Conservation (phyloP, 2,888 invertebrate species). For the Elmis aenea region DNA sequence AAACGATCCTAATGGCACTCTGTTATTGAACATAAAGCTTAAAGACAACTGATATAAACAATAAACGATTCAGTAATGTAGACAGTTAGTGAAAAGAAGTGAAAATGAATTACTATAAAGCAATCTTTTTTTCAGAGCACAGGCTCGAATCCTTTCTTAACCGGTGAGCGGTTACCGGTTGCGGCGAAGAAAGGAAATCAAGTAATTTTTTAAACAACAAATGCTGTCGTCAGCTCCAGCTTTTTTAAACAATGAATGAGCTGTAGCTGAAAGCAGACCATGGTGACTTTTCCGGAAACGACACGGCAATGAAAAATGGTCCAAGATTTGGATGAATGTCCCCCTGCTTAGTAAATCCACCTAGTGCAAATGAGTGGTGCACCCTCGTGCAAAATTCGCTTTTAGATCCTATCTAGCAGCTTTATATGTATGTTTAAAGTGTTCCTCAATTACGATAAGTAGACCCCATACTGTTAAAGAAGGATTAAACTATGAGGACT, state of each 20-base stretch:
- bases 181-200: conserved; percentile 90
- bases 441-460: conserved; percentile 14
- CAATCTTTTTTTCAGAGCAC: conserved; percentile 53
- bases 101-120: conserved; percentile 11
- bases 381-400: conserved; percentile 18
- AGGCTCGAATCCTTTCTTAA: conserved; percentile 71
- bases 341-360: conserved; percentile 13
- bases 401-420: conserved; percentile 18
- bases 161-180: conserved; percentile 81
- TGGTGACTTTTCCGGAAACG: conserved; percentile 24
- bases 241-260: conserved; percentile 1
- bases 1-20: too few species aligned
- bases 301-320: conserved; percentile 26
- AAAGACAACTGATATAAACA: too few species aligned
- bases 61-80: too few species aligned
- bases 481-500: conserved; percentile 25
- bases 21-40: too few species aligned
- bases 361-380: conserved; percentile 23
- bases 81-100: too few species aligned
- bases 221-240: conserved; percentile 5
- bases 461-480: conserved; percentile 43
- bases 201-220: conserved; percentile 47
- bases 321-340: conserved; percentile 16
- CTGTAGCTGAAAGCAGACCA: conserved; percentile 7
- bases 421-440: conserved; percentile 19